Conservation (phyloP, 1,140 invertebrate genomes). For the Plectrocnemia conspersa region DNA sequence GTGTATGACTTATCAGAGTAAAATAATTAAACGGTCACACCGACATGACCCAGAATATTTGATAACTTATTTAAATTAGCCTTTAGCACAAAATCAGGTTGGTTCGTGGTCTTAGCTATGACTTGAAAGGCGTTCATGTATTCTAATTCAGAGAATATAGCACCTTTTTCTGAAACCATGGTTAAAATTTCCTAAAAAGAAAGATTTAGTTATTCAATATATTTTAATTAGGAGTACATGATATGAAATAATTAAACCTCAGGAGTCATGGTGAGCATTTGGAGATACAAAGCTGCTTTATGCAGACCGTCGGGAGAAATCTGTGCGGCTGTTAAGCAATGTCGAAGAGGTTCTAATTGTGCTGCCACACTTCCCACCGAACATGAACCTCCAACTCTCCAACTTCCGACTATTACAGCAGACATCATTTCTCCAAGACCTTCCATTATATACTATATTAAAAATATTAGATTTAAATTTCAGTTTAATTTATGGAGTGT, state of each 20-base stretch:
- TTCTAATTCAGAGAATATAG: conserved; percentile 78
- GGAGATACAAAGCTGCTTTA: conserved; percentile 81
- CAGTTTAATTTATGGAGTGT: conserved; percentile 10
- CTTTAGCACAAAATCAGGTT: conserved; percentile 46
- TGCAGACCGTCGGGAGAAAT: conserved; percentile 44
- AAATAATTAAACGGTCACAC: conserved; percentile 42
- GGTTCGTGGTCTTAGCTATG: conserved; percentile 48
- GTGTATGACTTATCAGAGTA: too few species aligned
- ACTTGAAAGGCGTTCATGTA: conserved; percentile 81
- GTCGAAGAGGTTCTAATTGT: conserved; percentile 43
- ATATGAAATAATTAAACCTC: conserved; percentile 66
- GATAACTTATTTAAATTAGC: conserved; percentile 51
- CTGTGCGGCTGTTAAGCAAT: conserved; percentile 44
- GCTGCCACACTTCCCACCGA: conserved; percentile 65
- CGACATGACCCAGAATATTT: conserved; percentile 51
- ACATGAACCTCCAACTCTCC: conserved; percentile 73
- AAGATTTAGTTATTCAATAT: background rate
- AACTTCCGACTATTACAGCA: conserved; percentile 41
- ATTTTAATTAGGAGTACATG: too few species aligned
- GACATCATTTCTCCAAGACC: conserved; percentile 66
- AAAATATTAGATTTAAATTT: conserved; percentile 35
- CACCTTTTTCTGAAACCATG: conserved; percentile 72
- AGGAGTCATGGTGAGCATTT: conserved; percentile 77
- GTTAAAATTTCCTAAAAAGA: conserved; percentile 73
- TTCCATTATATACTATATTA: conserved; percentile 93